Evolutionary conservation across 2,888 invertebrate species (phyloP).

Genomic region (Sepioteuthis lessoniana): DNA sequence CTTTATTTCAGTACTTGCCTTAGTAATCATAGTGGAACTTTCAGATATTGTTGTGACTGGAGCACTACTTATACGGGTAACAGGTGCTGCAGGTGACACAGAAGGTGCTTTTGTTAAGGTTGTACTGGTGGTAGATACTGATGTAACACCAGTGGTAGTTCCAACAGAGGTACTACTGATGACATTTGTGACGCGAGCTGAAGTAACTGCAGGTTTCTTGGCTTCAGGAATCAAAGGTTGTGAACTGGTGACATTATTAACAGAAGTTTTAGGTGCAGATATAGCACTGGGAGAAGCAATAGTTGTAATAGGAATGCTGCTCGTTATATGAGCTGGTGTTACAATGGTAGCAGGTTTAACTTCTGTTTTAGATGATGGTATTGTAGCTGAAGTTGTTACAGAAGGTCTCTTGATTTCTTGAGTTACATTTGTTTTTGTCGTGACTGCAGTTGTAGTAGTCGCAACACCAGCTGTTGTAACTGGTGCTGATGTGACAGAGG

Average conservation of each 20-base stretch:
- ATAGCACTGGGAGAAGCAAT: neutral
- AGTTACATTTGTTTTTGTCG: no score
- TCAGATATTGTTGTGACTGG: neutral
- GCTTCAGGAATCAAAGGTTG: neutral
- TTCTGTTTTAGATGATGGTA: neutral
- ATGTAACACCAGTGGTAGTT: neutral
- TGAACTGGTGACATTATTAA: neutral
- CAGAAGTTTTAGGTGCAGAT: neutral
- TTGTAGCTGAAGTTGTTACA: neutral
- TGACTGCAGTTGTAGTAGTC: no score
- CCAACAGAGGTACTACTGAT: neutral
- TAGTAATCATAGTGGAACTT: neutral
- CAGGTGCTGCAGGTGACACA: neutral
- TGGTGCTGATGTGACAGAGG: no score
- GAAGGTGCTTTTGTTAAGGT: neutral
- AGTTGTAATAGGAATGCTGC: neutral
- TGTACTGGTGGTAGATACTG: neutral
- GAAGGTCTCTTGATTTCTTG: no score
- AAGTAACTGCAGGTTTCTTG: neutral
- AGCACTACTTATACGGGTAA: neutral
- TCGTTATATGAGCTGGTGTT: neutral
- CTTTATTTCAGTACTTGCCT: neutral
- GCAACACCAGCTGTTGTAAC: no score
- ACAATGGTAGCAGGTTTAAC: neutral
- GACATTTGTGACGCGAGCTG: neutral